Percentiles rank a stretch among this genome's conserved stretches.
Evolutionary conservation across 2,888 invertebrate genomes (phyloP).

Genomic region (Penaeus monodon): DNA sequence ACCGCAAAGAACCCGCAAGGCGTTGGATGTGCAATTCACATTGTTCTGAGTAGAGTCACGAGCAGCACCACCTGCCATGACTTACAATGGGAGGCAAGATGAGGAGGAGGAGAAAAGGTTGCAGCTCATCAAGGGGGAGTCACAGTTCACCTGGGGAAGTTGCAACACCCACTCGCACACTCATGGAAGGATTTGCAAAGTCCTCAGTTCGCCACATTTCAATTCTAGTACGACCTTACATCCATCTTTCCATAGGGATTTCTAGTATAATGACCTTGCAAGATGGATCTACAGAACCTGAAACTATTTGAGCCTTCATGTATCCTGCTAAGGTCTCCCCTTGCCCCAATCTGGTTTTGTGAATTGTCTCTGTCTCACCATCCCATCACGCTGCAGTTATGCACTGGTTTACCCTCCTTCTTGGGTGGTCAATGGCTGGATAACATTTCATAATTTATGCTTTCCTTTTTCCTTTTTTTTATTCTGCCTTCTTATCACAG

Average conservation of each 20-base stretch:
- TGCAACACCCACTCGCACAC: background rate
- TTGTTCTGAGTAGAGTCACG: background rate
- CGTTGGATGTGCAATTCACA: background rate
- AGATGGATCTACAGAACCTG: no score
- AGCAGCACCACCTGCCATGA: constrained; percentile 6
- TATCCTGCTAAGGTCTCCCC: no score
- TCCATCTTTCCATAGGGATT: constrained; percentile 11
- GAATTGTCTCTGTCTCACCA: no score
- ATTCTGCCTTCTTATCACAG: constrained; percentile 59
- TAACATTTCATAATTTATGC: no score
- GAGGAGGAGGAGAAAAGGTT: no score
- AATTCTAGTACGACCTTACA: background rate
- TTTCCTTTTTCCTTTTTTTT: constrained; percentile 25
- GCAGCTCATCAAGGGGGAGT: no score
- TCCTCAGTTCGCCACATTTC: background rate
- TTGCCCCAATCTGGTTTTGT: no score
- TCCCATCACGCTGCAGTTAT: no score
- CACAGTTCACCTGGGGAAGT: constrained; percentile 12
- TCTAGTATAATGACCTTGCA: background rate
- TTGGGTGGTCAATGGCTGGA: no score
- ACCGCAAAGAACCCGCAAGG: background rate
- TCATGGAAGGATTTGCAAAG: constrained; percentile 1
- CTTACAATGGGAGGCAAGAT: no score
- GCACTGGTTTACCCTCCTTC: no score
- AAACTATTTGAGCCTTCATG: no score